Base-by-base conservation (phyloP, 2,113 vertebrate species). In the Cranoglanis bouderius region DNA sequence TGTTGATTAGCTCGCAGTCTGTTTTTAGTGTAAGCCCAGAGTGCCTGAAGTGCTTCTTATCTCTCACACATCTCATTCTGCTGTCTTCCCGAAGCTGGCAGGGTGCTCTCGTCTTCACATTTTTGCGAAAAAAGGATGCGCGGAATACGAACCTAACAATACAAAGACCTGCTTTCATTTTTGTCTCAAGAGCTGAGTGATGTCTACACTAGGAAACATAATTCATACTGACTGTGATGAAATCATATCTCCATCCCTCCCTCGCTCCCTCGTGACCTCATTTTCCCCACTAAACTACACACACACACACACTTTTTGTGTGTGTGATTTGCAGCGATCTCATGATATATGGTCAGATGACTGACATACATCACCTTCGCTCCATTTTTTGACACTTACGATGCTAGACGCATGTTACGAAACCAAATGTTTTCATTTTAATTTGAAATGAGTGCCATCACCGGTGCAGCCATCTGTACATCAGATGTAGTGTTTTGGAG, bases 1-100 rank as follows among this genome's bases (percentile, higher is more conserved):
- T 91, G 91, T 87, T 93, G 88, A 93, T 92, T 88, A 89, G 87
- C 89, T 90, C 35, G 26, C 77, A 85, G 90, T 87, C 70, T 86
- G 82, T 89, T 90, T 85, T 89, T 85, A 49, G 88, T 78, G 77
- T 89, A 82, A 85, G 85, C 85, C 88, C 81, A 84, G 77, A 92
- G 90, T 85, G 82, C 87, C 90, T 90, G 46, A 92, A 93, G 92
- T 49, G 67, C 85, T 82, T 92, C 89, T 91, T 81, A 85, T 87
- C 78, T 85, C 89, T 90, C 87, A 88, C 88, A 49, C 85, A 88
- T 86, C 85, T 90, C 74, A 75, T 35, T 82, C 49, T 84, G 61
- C 78, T 84, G 38, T 89, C 85, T 85, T 90, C 72, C 84, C 18
- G 82, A 24, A 91, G 70, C 80, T 61, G 85, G 70, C 85, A 87